These are phyloP conservation scores for Pteromalus puparum DNA, from an alignment of 1,140 invertebrate species.

Conservation along the genomic window DNA sequence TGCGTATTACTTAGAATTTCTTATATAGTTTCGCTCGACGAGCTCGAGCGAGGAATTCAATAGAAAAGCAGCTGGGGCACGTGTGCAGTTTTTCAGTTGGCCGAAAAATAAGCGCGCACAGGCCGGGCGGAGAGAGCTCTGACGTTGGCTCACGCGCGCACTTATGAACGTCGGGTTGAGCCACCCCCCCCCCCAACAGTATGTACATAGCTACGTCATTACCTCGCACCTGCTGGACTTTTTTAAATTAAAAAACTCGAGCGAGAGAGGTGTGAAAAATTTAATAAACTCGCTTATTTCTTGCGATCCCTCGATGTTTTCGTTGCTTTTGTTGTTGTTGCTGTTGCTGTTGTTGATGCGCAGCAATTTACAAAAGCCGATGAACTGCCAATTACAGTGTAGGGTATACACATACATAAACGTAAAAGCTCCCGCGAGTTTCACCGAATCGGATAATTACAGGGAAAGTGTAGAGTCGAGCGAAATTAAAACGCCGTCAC, in stretches of 20 bases:
- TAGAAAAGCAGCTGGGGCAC: background rate
- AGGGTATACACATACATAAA: background rate
- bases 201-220: background rate
- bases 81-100: background rate
- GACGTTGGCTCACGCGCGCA: background rate
- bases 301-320: background rate
- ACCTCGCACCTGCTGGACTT: background rate
- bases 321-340: too few species aligned
- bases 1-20: too few species aligned
- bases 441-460: background rate
- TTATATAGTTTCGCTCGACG: background rate
- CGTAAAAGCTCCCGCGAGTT: background rate
- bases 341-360: too few species aligned
- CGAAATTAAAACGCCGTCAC: background rate
- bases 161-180: background rate
- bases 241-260: background rate
- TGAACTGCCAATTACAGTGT: background rate
- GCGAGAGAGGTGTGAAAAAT: background rate
- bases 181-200: background rate
- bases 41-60: background rate
- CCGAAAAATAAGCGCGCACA: background rate
- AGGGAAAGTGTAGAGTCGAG: background rate
- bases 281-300: background rate
- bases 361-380: background rate
- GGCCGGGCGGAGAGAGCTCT: background rate